Base-by-base conservation (phyloP, 2,888 invertebrate species). In the Gasteruption jaculator region DNA sequence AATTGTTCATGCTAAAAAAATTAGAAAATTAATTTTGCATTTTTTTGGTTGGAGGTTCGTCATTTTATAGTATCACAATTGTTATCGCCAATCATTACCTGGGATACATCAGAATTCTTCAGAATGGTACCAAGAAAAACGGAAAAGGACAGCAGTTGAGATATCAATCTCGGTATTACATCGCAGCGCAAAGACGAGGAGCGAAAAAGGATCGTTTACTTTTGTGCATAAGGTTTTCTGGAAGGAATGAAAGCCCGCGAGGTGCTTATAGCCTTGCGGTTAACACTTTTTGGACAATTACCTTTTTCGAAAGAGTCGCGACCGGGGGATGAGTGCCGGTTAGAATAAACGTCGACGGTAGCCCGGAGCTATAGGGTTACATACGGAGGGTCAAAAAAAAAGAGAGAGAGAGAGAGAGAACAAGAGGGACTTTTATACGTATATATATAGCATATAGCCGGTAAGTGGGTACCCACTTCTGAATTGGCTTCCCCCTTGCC, bases 381-480 rank as follows among this genome's bases (percentile, higher is more conserved):
- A 52, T 50, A 54, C 48, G 48, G 50, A 44, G 39, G 34, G 33
- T 18, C 18, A 38, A 41, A 43, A 26, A 35, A 27, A 34, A 16
- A 37, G 34, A 36, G 43, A 27, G 33, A 27, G 29, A 45, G 44
- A 24, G 34, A 21, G 31, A 45, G 45, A 30, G 41, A 37, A 45
- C 47, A 45, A 49, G 47, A 48, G 44, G 46, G 41, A 51, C 36
- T 43, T 41, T 45, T 50, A 42, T 52, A n/a, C n/a, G n/a, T n/a
- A n/a, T 43, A 50, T 45, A 45, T 53, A 54, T 54, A 50, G 53
- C 56, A 57, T 53, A 56, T 53, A 56, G 57, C 53, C 54, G 55
- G 63, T 66, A 68, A 69, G 69, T 68, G 68, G 67, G 65, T 65
- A 65, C 63, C 66, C 65, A 66, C 66, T 68, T 65, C 59, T 67